A percentile compares a stretch with the other conserved stretches of the same genome.
These are phyloP conservation scores for Eidolon dupreanum DNA, from an alignment of 2,797 vertebrate genomes.

Conservation along the genomic window DNA sequence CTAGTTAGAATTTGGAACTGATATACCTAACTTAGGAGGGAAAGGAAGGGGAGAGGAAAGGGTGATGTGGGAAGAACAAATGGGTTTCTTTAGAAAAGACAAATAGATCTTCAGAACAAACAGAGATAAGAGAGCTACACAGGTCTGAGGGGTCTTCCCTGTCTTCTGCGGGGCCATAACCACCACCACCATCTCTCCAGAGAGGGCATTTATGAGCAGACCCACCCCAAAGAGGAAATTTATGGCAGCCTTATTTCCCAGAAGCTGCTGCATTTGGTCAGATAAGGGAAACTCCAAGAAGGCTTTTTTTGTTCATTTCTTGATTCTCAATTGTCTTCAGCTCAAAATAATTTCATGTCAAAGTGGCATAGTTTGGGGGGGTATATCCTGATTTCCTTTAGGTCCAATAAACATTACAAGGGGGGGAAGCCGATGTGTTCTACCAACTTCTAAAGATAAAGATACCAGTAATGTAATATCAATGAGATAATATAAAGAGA, in stretches of 20 bases:
- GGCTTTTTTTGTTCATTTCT: neutral
- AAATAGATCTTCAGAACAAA: neutral
- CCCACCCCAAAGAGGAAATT: neutral
- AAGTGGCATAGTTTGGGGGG: neutral
- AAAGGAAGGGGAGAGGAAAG: neutral
- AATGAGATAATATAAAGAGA: conserved; percentile 24
- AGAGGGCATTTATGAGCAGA: neutral
- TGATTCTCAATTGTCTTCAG: neutral
- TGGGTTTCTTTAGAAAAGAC: neutral
- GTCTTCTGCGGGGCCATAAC: neutral
- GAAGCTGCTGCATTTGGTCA: conserved; percentile 8
- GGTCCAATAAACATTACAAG: neutral
- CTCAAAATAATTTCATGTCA: neutral
- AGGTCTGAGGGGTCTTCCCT: neutral
- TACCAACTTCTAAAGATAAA: neutral
- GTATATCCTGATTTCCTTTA: neutral
- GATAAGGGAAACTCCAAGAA: neutral
- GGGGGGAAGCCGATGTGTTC: neutral
- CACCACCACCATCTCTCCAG: neutral
- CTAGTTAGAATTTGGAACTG: neutral
- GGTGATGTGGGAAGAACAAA: neutral
- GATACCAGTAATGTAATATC: neutral
- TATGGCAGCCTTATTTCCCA: neutral
- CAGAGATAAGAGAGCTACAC: neutral
- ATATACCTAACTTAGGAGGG: neutral